phyloP scores from a whole-genome alignment of 2,113 vertebrate genomes.

The Rutilus rutilus region DNA sequence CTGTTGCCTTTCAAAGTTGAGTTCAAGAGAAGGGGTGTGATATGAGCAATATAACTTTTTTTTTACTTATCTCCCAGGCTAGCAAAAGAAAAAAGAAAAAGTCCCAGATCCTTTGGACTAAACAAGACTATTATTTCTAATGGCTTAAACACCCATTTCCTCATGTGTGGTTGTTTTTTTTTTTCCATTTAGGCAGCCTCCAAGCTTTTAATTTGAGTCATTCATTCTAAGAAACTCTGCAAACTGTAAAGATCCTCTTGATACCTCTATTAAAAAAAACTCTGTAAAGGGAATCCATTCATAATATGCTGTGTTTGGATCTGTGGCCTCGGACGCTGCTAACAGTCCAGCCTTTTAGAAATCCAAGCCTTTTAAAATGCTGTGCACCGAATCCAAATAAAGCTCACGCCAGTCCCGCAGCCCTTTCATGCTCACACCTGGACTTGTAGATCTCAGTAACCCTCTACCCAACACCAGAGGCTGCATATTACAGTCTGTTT shows the following conservation, averaged over 20 bases:
- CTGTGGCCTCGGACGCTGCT: slow-evolving; percentile 52
- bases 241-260: slow-evolving; percentile 28
- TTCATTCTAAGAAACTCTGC: slow-evolving; percentile 30
- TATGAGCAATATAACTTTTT: slow-evolving; percentile 9
- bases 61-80: background rate
- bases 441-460: slow-evolving; percentile 66
- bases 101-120: slow-evolving; percentile 5
- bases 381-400: slow-evolving; percentile 72
- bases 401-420: slow-evolving; percentile 60
- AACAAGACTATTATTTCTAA: slow-evolving; percentile 10
- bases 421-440: slow-evolving; percentile 80
- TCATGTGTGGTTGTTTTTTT: background rate
- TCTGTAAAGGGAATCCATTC: slow-evolving; percentile 73
- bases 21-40: background rate
- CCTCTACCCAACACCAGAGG: slow-evolving; percentile 64
- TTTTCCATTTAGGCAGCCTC: background rate
- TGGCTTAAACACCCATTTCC: slow-evolving; percentile 21
- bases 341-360: slow-evolving; percentile 76
- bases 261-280: slow-evolving; percentile 38
- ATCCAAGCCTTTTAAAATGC: slow-evolving; percentile 67
- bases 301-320: slow-evolving; percentile 68
- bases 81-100: slow-evolving; percentile 1
- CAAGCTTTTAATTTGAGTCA: slow-evolving; percentile 18
- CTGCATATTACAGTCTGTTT: slow-evolving; percentile 70
- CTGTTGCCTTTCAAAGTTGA: slow-evolving; percentile 13